Conservation (phyloP, 2,113 vertebrate species). For the Cricetomys ansorgei region DNA sequence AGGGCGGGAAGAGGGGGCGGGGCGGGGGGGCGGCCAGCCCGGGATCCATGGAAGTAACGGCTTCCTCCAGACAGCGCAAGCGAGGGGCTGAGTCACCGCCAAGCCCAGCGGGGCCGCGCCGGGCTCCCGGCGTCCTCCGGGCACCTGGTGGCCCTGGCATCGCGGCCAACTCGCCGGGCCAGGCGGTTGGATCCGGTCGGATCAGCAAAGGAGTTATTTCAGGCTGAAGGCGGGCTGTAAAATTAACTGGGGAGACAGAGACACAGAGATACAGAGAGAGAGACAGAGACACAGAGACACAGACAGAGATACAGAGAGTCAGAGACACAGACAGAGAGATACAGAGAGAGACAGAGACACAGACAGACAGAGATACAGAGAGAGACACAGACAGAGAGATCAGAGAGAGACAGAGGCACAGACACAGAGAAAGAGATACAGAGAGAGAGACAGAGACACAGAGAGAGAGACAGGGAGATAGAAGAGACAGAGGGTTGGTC, state of each 20-base stretch:
- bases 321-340: too few species aligned
- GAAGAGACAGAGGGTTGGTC: too few species aligned
- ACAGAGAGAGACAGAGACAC: not conserved
- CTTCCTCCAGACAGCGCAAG: constrained; percentile 72
- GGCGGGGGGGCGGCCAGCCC: not conserved
- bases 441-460: too few species aligned
- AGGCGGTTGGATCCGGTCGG: constrained; percentile 56
- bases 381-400: not conserved
- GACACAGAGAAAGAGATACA: not conserved
- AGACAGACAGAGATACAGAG: too few species aligned
- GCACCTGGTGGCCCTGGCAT: constrained; percentile 2
- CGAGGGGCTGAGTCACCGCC: constrained; percentile 61
- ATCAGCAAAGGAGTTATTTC: constrained; percentile 71
- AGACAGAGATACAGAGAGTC: too few species aligned
- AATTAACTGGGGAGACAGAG: constrained; percentile 30
- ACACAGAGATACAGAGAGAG: not conserved
- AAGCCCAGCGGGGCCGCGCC: too few species aligned
- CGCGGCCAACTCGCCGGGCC: not conserved
- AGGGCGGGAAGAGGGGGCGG: not conserved
- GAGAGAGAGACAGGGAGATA: too few species aligned
- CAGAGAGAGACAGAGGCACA: not conserved
- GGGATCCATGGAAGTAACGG: constrained; percentile 75
- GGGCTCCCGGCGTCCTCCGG: constrained; percentile 63
- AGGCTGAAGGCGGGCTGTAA: constrained; percentile 58
- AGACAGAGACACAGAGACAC: not conserved